Evolutionary conservation across 2,888 invertebrate genomes (phyloP).

Genomic region (Athalia circularis): DNA sequence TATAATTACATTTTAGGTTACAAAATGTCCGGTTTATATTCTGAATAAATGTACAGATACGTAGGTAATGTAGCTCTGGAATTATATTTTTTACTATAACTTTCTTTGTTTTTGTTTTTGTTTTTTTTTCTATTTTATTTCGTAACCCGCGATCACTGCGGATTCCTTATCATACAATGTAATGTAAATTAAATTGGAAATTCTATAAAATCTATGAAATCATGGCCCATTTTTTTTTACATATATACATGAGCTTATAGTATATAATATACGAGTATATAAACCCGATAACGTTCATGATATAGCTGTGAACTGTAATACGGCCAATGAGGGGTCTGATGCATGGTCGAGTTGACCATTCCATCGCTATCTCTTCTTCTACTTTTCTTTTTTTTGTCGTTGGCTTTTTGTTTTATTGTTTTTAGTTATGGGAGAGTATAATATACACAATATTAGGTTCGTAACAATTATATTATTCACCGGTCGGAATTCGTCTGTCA

Average conservation of each 20-base stretch:
- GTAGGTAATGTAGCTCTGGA: too few relatives aligned
- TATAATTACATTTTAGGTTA: too few relatives aligned
- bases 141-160: too few relatives aligned
- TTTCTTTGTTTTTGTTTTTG: not conserved
- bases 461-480: not conserved
- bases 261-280: not conserved
- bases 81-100: too few relatives aligned
- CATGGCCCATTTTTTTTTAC: not conserved
- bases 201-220: not conserved
- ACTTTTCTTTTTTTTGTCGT: not conserved
- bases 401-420: not conserved
- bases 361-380: slow-evolving; percentile 19
- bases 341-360: slow-evolving; percentile 29
- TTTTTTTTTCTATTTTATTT: too few relatives aligned
- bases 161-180: too few relatives aligned
- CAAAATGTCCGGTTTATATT: too few relatives aligned
- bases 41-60: too few relatives aligned
- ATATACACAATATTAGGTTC: not conserved
- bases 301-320: not conserved
- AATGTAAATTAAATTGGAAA: not conserved
- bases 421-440: not conserved
- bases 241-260: not conserved
- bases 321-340: not conserved
- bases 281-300: not conserved
- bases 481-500: slow-evolving; percentile 53